A percentile compares a stretch with the other conserved stretches of the same genome.
These are phyloP conservation scores for Spodoptera frugiperda DNA, from an alignment of 1,140 invertebrate genomes.

Conservation along the genomic window DNA sequence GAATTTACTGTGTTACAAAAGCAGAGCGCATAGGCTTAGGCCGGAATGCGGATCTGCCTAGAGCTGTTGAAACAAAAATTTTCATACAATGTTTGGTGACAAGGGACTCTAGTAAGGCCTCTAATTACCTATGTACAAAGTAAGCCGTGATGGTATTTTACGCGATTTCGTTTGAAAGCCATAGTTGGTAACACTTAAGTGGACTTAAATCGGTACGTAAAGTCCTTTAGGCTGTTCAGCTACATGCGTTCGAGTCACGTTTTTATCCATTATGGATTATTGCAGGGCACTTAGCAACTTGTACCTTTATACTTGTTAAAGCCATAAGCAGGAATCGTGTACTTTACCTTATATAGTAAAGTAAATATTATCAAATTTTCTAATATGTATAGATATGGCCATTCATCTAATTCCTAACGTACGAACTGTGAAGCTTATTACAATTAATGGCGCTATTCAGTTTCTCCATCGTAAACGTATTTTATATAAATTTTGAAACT, in stretches of 20 bases:
- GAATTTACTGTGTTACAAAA: background rate
- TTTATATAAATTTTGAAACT: too few species aligned
- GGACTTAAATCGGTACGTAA: constrained; percentile 31
- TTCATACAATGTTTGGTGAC: background rate
- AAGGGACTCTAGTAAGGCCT: background rate
- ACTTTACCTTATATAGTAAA: constrained; percentile 14
- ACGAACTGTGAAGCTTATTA: too few species aligned
- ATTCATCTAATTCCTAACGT: constrained; percentile 2
- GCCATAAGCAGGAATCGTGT: constrained; percentile 21
- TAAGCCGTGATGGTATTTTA: constrained; percentile 24
- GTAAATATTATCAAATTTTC: constrained; percentile 10
- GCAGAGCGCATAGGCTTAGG: background rate
- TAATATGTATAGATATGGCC: background rate
- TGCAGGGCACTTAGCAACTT: constrained; percentile 39
- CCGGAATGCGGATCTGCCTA: background rate
- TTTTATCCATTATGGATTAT: constrained; percentile 48
- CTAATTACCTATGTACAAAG: constrained; percentile 3
- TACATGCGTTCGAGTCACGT: constrained; percentile 45
- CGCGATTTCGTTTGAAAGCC: constrained; percentile 31
- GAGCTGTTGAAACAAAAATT: background rate
- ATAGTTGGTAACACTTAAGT: constrained; percentile 35
- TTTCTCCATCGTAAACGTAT: too few species aligned
- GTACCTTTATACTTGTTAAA: constrained; percentile 43
- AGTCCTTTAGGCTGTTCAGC: constrained; percentile 16
- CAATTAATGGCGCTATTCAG: too few species aligned